Percentiles rank a stretch among this genome's conserved stretches.
These are phyloP conservation scores for Montipora foliosa DNA, from an alignment of 64 coral and sea anemone genomes.

Conservation along the genomic window DNA sequence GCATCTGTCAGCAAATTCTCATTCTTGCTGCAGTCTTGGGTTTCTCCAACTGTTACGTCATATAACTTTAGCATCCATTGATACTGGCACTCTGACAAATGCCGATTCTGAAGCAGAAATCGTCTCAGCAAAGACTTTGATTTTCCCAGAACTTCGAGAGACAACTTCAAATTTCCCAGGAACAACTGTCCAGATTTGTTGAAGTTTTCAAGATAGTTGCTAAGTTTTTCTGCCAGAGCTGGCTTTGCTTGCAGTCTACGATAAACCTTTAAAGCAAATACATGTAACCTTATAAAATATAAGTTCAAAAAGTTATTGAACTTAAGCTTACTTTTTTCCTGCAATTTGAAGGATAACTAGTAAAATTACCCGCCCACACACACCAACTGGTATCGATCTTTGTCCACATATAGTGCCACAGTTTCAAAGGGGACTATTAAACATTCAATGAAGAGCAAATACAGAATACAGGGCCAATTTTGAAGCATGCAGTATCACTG, in stretches of 20 bases:
- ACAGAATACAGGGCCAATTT: no score
- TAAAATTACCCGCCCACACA: no score
- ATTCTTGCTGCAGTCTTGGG: background rate
- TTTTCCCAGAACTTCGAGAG: conserved; percentile 60
- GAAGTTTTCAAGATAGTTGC: conserved; percentile 86
- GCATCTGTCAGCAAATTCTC: conserved; percentile 51
- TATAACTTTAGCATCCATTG: conserved; percentile 61
- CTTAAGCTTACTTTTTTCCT: no score
- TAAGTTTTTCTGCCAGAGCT: conserved; percentile 73
- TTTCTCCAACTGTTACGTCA: conserved; percentile 45
- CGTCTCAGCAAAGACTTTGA: conserved; percentile 65
- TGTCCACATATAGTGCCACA: no score
- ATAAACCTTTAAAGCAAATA: conserved; percentile 59
- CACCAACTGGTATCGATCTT: no score
- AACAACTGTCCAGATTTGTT: conserved; percentile 73
- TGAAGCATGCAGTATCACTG: no score
- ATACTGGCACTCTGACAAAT: conserved; percentile 70
- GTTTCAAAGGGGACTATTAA: no score
- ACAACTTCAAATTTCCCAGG: conserved; percentile 71
- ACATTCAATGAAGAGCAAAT: no score
- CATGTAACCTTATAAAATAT: no score
- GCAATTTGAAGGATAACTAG: no score
- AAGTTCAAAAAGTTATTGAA: no score
- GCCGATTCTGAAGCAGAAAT: conserved; percentile 87
- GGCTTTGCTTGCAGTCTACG: conserved; percentile 72